phyloP scores from a whole-genome alignment of 2,113 vertebrate species.

The Solenodon paradoxus region DNA sequence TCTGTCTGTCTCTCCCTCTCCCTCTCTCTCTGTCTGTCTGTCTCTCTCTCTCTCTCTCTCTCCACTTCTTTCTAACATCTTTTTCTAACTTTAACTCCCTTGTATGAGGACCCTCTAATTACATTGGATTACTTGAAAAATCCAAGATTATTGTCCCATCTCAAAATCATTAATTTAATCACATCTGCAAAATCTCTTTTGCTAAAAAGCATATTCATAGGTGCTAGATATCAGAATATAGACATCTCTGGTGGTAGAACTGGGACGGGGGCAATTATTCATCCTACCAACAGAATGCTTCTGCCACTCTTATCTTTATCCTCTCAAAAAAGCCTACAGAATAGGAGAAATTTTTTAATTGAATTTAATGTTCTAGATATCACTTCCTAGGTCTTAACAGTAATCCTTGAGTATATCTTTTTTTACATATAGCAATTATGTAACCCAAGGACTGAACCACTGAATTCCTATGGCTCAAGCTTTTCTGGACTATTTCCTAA shows the following conservation, averaged over 20 bases:
- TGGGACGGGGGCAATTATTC: neutral
- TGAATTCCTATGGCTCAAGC: neutral
- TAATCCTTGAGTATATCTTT: neutral
- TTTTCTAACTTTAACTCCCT: neutral
- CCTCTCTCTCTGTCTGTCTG: too few relatives aligned
- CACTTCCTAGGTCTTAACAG: neutral
- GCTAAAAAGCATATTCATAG: neutral
- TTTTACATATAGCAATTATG: neutral
- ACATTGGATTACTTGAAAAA: neutral
- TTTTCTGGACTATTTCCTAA: neutral
- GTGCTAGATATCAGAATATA: neutral
- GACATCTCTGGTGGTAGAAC: neutral
- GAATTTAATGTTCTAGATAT: constrained; percentile 6
- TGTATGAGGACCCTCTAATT: neutral
- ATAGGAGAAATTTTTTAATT: neutral
- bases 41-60: too few relatives aligned
- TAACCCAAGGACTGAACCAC: neutral
- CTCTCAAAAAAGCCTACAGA: neutral
- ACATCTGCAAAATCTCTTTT: neutral
- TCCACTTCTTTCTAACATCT: neutral
- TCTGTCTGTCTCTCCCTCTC: too few relatives aligned
- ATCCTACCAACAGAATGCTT: neutral
- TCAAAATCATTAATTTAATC: neutral
- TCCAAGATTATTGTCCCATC: neutral
- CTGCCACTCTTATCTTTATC: neutral